Evolutionary conservation across 2,797 vertebrate species (phyloP), one percentile per base, ranked within the genome.

Genomic region (Gallinago nigripennis): DNA sequence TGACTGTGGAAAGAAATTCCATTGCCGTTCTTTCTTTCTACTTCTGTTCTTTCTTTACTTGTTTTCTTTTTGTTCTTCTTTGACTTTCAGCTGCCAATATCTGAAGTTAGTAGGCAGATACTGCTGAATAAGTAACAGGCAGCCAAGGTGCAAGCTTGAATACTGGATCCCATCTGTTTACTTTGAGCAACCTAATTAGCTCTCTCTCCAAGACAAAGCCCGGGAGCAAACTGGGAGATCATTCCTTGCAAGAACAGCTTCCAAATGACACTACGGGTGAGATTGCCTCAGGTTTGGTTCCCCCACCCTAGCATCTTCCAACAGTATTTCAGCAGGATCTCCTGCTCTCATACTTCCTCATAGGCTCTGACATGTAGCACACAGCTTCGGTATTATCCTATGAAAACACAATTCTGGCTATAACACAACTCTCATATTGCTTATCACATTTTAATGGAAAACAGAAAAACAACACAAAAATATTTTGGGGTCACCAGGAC

Each of bases 81-180:
- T 72, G 53, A 83, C 65, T 72, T 87, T 89, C 76, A 68, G 57
- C 82, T 94, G 79, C 53, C 84, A 85, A 16, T 82, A 91, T 87
- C 75, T 87, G 71, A 89, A 81, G 25, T 68, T 37, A 78, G 37
- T 5, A 79, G 45, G 41, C 65, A 86, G 39, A 90, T 58, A 78
- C 25, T 71, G n/a, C 37, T 69, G 82, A 94, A 61, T 65, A 91
- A 91, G 65, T 68, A 91, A 91, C 27, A 88, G 61, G 72, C 35
- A 93, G 82, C 41, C 50, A 65, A 68, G 50, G 31, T 90, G 28
- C 25, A 81, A 86, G 45, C 37, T 46, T 85, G 45, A 87, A 75
- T 81, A 78, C 19, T 2, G 0, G 72, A 77, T 86, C 37, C 79
- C 61, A 65, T 92, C 82, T 85, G 58, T 65, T 91, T 95, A 68